Evolutionary conservation across 2,113 vertebrate genomes (phyloP).

Genomic region (Stegastes partitus): DNA sequence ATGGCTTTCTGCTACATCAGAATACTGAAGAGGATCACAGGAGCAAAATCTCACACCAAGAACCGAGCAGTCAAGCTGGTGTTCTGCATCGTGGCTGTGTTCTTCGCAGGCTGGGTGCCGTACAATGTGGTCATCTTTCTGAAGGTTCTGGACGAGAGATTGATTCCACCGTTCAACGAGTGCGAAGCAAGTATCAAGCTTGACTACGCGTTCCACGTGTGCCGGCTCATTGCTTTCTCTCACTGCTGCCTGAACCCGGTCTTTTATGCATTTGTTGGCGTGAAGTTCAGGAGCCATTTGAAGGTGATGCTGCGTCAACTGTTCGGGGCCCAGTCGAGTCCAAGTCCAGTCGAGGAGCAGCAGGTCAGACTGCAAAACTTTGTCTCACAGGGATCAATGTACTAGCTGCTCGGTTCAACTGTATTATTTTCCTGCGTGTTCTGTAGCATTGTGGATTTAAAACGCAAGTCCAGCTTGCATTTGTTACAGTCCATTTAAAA

Average conservation of each 20-base stretch:
- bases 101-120: conserved; percentile 93
- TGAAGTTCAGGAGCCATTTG: conserved; percentile 92
- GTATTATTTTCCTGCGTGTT: neutral
- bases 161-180: conserved; percentile 3
- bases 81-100: conserved; percentile 87
- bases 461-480: neutral
- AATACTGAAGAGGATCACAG: conserved; percentile 86
- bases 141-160: conserved; percentile 58
- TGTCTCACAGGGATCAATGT: conserved; percentile 65
- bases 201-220: conserved; percentile 83
- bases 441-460: neutral
- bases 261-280: conserved; percentile 92
- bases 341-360: conserved; percentile 16
- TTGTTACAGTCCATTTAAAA: neutral
- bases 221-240: conserved; percentile 89
- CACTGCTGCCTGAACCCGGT: conserved; percentile 95
- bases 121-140: conserved; percentile 91
- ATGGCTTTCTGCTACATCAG: conserved; percentile 88
- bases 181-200: conserved; percentile 76
- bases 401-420: conserved; percentile 36
- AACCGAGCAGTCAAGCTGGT: conserved; percentile 90
- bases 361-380: conserved; percentile 24
- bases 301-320: conserved; percentile 72
- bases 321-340: neutral
- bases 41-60: conserved; percentile 82